These are phyloP conservation scores for Urocynchramus pylzowi DNA, from an alignment of 2,113 vertebrate species.

Conservation along the genomic window DNA sequence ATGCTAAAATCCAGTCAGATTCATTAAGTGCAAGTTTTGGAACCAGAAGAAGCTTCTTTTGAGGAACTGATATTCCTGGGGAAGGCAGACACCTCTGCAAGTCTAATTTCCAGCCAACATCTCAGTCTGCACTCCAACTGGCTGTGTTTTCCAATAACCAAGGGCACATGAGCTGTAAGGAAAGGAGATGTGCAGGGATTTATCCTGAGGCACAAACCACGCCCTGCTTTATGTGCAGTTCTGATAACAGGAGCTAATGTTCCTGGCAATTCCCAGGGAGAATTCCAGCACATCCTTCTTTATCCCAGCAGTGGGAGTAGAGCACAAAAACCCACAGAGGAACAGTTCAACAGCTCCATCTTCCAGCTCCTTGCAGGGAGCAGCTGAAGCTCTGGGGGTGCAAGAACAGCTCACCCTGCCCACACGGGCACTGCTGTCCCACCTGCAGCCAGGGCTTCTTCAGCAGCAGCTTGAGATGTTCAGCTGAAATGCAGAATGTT, in stretches of 20 bases:
- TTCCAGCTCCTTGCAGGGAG: not conserved
- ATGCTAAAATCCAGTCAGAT: not conserved
- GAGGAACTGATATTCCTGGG: not conserved
- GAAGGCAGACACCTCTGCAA: not conserved
- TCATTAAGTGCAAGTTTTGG: conserved; percentile 23
- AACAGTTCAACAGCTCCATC: not conserved
- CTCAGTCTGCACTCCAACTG: not conserved
- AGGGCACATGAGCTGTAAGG: not conserved
- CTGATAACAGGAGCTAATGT: not conserved
- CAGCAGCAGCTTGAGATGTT: rapidly evolving
- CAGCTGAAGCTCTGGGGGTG: not conserved
- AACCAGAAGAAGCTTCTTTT: not conserved
- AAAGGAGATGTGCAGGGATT: rapidly evolving
- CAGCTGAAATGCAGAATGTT: not conserved
- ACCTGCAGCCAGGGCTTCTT: not conserved
- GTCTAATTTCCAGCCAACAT: not conserved
- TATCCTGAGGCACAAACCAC: not conserved
- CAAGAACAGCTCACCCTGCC: not conserved
- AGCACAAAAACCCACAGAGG: not conserved
- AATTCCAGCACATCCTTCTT: not conserved
- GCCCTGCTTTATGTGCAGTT: not conserved
- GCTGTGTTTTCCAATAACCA: not conserved
- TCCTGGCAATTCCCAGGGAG: not conserved
- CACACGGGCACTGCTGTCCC: not conserved
- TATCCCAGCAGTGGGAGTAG: not conserved